Conservation (phyloP, 1,140 invertebrate species). For the Brachionus asplanchnoidis region DNA sequence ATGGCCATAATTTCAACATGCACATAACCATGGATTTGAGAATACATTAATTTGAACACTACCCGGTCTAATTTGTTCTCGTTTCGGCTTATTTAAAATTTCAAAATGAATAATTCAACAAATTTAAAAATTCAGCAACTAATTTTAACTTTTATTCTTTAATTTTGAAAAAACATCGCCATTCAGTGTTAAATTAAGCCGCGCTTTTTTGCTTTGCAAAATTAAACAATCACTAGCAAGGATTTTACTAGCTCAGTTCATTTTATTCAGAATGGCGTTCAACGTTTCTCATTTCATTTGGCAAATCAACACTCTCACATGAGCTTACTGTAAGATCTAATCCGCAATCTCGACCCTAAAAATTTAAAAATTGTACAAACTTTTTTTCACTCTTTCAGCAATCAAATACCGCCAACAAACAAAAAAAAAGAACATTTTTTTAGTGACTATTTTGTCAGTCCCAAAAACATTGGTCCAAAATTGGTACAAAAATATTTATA, state of each 20-base stretch:
- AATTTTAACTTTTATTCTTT: constrained; percentile 1
- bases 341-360: not conserved
- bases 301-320: not conserved
- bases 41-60: not conserved
- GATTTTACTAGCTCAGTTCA: not conserved
- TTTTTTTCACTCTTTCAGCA: too few species aligned
- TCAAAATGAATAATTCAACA: not conserved
- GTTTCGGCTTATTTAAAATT: not conserved
- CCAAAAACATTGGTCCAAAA: not conserved
- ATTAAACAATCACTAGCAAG: not conserved
- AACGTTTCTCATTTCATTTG: not conserved
- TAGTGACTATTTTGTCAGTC: not conserved
- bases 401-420: too few species aligned
- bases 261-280: not conserved
- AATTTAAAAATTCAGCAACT: not conserved
- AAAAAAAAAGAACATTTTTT: too few species aligned
- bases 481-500: not conserved
- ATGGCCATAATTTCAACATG: not conserved
- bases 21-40: not conserved
- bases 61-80: not conserved
- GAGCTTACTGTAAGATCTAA: not conserved
- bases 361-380: not conserved
- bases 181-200: not conserved
- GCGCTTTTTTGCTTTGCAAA: not conserved
- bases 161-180: constrained; percentile 18